phyloP scores from a whole-genome alignment of 2,797 vertebrate genomes.

The Spheniscus humboldti region DNA sequence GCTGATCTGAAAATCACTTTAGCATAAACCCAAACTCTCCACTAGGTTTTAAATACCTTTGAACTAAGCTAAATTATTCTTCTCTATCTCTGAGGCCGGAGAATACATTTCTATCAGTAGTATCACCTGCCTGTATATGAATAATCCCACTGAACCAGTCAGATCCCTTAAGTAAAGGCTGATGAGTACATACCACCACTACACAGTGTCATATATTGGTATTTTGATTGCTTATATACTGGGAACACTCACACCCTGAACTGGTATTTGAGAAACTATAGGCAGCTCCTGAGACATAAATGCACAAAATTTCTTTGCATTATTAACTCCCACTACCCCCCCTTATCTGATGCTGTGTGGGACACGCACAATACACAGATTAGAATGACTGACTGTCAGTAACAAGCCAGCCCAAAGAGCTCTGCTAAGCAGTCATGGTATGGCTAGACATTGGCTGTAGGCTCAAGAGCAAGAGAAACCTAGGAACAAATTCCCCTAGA shows the following conservation, averaged over 20 bases:
- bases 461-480: neutral
- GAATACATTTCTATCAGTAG: neutral
- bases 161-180: neutral
- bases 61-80: neutral
- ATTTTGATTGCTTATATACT: neutral
- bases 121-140: neutral
- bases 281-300: neutral
- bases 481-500: neutral
- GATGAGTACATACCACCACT: neutral
- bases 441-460: neutral
- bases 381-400: neutral
- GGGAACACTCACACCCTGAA: neutral
- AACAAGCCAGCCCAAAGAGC: neutral
- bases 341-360: neutral
- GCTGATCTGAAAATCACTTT: neutral
- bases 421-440: neutral
- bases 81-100: neutral
- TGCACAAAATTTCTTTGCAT: neutral
- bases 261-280: neutral
- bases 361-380: fast-evolving
- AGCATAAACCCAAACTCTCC: neutral
- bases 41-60: neutral
- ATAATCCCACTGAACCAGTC: neutral
- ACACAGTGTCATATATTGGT: neutral
- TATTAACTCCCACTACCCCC: neutral